Conservation (phyloP, 2,797 vertebrate species). For the Squalus acanthias region DNA sequence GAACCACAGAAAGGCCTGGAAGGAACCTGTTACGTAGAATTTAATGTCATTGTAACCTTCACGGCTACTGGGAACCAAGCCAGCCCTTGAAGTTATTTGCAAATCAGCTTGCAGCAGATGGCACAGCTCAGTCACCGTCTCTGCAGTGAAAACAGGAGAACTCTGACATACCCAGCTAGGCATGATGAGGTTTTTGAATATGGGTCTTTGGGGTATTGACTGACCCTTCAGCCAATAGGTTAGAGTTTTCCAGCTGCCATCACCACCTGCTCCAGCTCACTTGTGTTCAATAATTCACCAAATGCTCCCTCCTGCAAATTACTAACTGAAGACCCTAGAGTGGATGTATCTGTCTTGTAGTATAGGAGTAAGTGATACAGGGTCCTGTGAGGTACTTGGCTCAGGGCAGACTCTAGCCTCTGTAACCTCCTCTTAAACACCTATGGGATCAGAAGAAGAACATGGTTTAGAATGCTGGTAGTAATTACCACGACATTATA, state of each 20-base stretch:
- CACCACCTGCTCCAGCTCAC: not conserved
- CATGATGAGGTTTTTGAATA: not conserved
- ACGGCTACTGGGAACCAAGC: not conserved
- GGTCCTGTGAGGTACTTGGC: not conserved
- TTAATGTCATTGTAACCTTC: not conserved
- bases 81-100: not conserved
- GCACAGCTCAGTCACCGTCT: not conserved
- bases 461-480: not conserved
- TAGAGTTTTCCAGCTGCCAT: not conserved
- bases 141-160: not conserved
- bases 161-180: not conserved
- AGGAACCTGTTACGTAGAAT: not conserved
- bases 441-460: not conserved
- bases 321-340: not conserved
- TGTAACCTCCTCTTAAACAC: not conserved
- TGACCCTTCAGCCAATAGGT: not conserved
- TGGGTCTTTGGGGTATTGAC: not conserved
- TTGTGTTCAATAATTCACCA: not conserved
- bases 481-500: not conserved
- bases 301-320: not conserved
- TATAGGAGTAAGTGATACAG: not conserved
- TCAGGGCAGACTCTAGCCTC: not conserved
- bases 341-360: not conserved
- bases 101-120: slow-evolving; percentile 12
- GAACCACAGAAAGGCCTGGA: not conserved